Percentiles rank a stretch among this genome's conserved stretches.
These are phyloP conservation scores for Neofelis nebulosa DNA, from an alignment of 2,113 vertebrate genomes.

Conservation along the genomic window DNA sequence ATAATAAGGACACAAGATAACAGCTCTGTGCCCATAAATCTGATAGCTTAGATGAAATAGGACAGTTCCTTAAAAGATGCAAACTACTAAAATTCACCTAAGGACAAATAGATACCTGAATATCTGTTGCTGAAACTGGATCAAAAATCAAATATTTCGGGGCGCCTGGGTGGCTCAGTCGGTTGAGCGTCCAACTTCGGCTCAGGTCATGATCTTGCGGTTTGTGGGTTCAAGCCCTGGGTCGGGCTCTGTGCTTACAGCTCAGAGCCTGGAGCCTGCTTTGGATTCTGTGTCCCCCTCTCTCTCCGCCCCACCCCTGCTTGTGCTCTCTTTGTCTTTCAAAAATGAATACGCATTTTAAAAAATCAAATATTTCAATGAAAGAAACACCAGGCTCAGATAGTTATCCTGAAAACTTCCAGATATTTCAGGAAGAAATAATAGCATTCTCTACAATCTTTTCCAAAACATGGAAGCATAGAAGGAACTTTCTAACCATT, in stretches of 20 bases:
- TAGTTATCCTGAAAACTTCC: background rate
- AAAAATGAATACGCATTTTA: too few species aligned
- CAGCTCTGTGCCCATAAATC: background rate
- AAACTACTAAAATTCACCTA: background rate
- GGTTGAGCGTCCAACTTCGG: too few species aligned
- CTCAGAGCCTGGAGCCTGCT: too few species aligned
- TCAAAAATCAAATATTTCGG: background rate
- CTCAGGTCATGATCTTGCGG: too few species aligned
- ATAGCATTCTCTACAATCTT: background rate
- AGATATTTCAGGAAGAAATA: background rate
- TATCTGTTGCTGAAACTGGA: background rate
- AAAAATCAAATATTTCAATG: background rate
- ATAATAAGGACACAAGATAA: background rate
- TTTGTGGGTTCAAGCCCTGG: too few species aligned
- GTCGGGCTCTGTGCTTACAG: too few species aligned
- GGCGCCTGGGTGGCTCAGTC: too few species aligned
- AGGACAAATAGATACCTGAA: background rate
- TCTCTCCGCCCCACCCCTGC: too few species aligned
- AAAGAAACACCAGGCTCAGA: background rate
- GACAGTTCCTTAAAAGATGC: background rate
- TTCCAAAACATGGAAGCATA: background rate
- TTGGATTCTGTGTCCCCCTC: too few species aligned
- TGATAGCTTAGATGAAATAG: background rate
- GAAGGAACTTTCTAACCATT: background rate
- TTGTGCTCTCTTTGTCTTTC: too few species aligned